Conservation (phyloP, 2,113 vertebrate species). For the Panthera tigris region DNA sequence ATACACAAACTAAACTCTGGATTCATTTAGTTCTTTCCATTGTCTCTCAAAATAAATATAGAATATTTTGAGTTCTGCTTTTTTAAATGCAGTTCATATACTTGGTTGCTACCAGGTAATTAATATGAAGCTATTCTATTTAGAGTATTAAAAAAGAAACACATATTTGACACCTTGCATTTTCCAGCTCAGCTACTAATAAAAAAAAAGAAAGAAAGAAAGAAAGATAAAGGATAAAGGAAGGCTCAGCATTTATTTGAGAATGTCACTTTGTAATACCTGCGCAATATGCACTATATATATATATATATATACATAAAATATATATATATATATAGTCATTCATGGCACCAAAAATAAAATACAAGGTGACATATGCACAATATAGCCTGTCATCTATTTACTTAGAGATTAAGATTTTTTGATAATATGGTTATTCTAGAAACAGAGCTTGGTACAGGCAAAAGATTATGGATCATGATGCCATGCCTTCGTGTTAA, state of each 20-base stretch:
- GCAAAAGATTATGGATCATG: background rate
- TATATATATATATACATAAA: too few species aligned
- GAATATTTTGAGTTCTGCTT: background rate
- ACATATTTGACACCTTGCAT: constrained; percentile 21
- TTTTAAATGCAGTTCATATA: background rate
- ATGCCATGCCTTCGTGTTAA: background rate
- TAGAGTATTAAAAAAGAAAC: background rate
- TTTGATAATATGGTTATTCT: background rate
- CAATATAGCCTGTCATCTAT: background rate
- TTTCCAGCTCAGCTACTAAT: constrained; percentile 6
- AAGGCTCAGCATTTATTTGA: background rate
- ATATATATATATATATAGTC: background rate
- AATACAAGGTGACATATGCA: background rate
- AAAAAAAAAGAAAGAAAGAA: background rate
- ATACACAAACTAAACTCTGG: background rate
- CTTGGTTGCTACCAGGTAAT: background rate
- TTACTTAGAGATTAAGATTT: background rate
- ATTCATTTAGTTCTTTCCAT: background rate
- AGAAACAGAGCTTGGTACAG: background rate
- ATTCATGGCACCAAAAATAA: background rate
- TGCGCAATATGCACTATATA: background rate
- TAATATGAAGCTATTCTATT: constrained; percentile 17
- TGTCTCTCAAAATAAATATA: background rate
- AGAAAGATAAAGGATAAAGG: background rate
- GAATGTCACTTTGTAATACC: background rate